Conservation (phyloP, 2,888 invertebrate genomes). For the Hedychridium roseum region DNA sequence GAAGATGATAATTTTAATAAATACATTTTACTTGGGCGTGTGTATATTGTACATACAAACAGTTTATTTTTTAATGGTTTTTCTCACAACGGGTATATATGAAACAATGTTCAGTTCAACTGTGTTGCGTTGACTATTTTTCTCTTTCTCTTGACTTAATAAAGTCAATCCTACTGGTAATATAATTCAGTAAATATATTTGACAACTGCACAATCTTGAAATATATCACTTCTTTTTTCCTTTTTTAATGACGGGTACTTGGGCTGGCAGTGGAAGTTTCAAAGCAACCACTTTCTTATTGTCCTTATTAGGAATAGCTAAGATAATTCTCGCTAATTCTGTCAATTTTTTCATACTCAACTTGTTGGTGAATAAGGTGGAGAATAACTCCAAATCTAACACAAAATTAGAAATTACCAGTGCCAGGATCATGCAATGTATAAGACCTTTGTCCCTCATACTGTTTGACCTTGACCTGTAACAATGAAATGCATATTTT, state of each 20-base stretch:
- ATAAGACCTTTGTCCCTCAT: conserved; percentile 54
- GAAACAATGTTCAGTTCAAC: no score
- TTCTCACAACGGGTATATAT: no score
- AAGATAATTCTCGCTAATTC: conserved; percentile 49
- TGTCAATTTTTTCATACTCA: conserved; percentile 47
- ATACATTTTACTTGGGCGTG: no score
- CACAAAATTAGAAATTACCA: conserved; percentile 46
- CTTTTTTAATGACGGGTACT: conserved; percentile 21
- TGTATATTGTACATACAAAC: no score
- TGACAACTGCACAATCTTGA: no score
- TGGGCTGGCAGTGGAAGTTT: conserved; percentile 53
- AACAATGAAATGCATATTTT: no score
- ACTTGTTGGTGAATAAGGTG: conserved; percentile 35
- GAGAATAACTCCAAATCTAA: conserved; percentile 51
- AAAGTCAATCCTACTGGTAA: no score
- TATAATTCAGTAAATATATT: no score
- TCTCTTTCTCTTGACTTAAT: no score
- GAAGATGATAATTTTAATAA: neutral
- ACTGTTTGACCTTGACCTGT: conserved; percentile 49
- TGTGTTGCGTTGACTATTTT: no score
- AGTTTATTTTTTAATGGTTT: no score
- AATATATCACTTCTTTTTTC: conserved; percentile 31
- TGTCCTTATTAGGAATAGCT: conserved; percentile 42
- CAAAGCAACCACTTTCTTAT: conserved; percentile 45
- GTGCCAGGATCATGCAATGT: conserved; percentile 51